Conservation (phyloP, 2,113 vertebrate genomes). For the Cheirogaleus medius region DNA sequence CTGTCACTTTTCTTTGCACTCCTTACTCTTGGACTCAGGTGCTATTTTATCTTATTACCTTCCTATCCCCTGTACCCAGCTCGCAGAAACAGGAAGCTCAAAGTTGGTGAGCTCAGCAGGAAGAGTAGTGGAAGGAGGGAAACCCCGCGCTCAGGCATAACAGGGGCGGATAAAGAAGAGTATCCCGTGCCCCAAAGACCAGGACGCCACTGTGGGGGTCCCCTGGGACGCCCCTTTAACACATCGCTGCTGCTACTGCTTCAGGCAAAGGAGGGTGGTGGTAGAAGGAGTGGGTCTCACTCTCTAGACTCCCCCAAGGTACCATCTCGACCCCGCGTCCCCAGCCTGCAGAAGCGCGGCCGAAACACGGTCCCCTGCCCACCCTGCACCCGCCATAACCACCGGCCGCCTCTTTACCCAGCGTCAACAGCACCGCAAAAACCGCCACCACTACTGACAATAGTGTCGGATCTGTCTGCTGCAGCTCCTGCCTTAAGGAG, state of each 20-base stretch:
- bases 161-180: neutral
- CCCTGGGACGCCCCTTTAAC: neutral
- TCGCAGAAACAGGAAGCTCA: neutral
- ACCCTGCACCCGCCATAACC: neutral
- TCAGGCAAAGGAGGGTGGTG: neutral
- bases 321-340: neutral
- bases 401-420: conserved; percentile 74
- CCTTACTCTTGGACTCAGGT: neutral
- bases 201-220: neutral
- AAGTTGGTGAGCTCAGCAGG: neutral
- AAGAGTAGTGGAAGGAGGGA: neutral
- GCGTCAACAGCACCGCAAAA: conserved; percentile 77
- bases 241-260: neutral
- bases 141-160: neutral
- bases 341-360: neutral
- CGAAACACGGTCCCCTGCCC: neutral
- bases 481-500: conserved; percentile 77
- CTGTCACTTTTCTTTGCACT: neutral
- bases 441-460: conserved; percentile 79
- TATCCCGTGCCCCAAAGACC: neutral
- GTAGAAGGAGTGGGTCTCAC: too few species aligned
- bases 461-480: conserved; percentile 69
- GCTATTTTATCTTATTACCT: neutral
- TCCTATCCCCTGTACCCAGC: neutral
- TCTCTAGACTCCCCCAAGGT: too few species aligned